Evolutionary conservation across 2,113 vertebrate genomes (phyloP), one percentile per base, ranked within the genome.

Genomic region (Ovis canadensis): DNA sequence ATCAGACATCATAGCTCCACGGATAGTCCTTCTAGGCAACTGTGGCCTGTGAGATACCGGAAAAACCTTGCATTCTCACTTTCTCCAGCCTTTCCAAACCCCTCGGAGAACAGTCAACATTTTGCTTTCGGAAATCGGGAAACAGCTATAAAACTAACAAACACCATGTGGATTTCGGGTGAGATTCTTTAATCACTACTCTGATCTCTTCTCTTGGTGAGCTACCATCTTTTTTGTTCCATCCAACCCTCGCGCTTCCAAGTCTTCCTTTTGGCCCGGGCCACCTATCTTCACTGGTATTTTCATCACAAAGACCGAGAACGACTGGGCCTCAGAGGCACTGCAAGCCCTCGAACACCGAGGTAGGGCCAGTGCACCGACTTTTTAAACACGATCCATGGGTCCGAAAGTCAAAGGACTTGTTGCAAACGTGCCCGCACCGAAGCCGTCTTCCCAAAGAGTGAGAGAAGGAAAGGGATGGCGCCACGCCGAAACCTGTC

Each of bases 401-500:
- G 45, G 59, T 57, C 55, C 92, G 5, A 45, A 71, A 97, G 90
- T 88, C 97, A 45, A 52, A 88, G 31, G 96, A 98, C 97, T 98
- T 97, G 97, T 97, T 97, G 98, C 98, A 67, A 96, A 88, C 48
- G 54, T 15, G 59, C 95, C 93, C 71, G 14, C 78, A 16, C 12
- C 82, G 1, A 8, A 7, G 93, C 62, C 57, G 60, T 91, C 77
- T 43, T 10, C 62, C 3, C n/a, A 6, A 25, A 31, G 83, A 4
- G n/a, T 2, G 43, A 48, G 40, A 50, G 13, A 9, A 59, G n/a
- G n/a, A n/a, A 86, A 86, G 57, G 59, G 36, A 54, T 27, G 48
- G 85, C 91, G 93, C 93, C 90, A 19, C 71, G 62, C 86, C 60
- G 80, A 88, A 29, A 85, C 31, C 96, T 6, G 97, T 14, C 67